These are phyloP conservation scores for Ceratoteleas bidentatus DNA, from an alignment of 1,140 invertebrate species.

Conservation along the genomic window DNA sequence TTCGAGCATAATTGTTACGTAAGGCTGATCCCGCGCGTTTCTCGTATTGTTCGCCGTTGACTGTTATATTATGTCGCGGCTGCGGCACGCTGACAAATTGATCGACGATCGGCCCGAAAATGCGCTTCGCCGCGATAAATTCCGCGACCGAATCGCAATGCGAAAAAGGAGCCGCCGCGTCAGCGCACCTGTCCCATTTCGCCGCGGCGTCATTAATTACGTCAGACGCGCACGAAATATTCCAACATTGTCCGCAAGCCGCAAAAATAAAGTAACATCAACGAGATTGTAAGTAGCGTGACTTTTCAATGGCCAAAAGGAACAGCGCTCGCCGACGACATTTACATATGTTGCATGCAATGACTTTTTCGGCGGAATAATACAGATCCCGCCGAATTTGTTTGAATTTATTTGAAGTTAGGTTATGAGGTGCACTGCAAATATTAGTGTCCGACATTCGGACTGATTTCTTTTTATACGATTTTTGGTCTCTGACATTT, in stretches of 20 bases:
- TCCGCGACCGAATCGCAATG: constrained; percentile 21
- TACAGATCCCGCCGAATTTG: neutral
- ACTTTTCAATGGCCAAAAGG: constrained; percentile 54
- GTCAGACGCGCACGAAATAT: constrained; percentile 48
- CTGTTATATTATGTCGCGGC: constrained; percentile 40
- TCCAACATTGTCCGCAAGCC: constrained; percentile 29
- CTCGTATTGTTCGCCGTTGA: constrained; percentile 34
- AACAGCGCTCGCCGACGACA: constrained; percentile 29
- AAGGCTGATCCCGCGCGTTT: constrained; percentile 20
- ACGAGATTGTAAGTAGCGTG: constrained; percentile 56
- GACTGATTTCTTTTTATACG: no score
- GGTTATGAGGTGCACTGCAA: no score
- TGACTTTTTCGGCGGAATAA: constrained; percentile 28
- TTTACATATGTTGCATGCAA: constrained; percentile 64
- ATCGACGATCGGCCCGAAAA: constrained; percentile 53
- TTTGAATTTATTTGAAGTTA: constrained; percentile 11
- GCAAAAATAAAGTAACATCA: constrained; percentile 61
- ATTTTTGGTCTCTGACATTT: no score
- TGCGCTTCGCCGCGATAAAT: constrained; percentile 20
- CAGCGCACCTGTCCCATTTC: constrained; percentile 50
- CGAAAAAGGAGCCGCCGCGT: constrained; percentile 34
- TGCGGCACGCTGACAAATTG: constrained; percentile 49
- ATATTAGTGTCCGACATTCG: no score
- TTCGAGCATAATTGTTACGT: constrained; percentile 43
- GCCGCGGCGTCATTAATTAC: constrained; percentile 47